Evolutionary conservation across 2,888 invertebrate species (phyloP).

Genomic region (Eustalomyia histrio): DNA sequence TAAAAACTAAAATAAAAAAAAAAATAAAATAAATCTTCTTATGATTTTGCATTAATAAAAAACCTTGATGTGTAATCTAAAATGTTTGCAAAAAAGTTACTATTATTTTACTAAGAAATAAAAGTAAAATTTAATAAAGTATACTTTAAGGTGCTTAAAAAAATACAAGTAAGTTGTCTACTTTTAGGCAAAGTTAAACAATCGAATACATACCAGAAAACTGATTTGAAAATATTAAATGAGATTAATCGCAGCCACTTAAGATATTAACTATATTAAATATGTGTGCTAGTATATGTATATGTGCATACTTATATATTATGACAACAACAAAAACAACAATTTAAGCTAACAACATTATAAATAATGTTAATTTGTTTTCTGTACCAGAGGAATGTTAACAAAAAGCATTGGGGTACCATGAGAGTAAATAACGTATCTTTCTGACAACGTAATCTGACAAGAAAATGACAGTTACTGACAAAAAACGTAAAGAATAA

Average conservation of each 20-base stretch:
- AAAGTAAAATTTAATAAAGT: background rate
- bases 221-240: background rate
- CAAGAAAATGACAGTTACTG: slow-evolving; percentile 34
- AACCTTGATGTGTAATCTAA: background rate
- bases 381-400: too few relatives aligned
- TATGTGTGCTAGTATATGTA: background rate
- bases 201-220: background rate
- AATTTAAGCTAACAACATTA: slow-evolving; percentile 1
- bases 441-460: too few relatives aligned
- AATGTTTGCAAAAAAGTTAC: background rate
- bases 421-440: slow-evolving; percentile 19
- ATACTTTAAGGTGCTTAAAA: background rate
- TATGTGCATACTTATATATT: background rate
- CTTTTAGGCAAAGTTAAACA: background rate
- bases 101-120: background rate
- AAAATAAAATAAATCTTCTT: background rate
- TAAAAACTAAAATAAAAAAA: background rate
- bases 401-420: slow-evolving; percentile 2
- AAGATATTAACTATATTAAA: background rate
- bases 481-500: slow-evolving; percentile 11
- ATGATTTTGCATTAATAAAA: background rate
- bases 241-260: slow-evolving; percentile 4
- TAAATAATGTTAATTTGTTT: slow-evolving; percentile 27
- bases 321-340: background rate
- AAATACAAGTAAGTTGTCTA: background rate